phyloP scores from a whole-genome alignment of 2,113 vertebrate species.

The Salvator merianae region DNA sequence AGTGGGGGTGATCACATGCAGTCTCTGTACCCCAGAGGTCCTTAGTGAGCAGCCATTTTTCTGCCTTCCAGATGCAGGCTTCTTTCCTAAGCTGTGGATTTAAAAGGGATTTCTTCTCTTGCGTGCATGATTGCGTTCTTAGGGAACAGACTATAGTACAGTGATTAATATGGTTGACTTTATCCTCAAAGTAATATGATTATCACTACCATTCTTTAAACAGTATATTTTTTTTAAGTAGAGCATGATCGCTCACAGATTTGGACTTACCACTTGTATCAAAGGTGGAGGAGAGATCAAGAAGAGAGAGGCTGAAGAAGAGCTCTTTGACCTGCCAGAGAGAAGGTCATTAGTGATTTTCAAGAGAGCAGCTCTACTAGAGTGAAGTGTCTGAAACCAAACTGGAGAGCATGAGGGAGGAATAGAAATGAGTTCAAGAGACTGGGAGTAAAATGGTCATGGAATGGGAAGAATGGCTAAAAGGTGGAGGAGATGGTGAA shows the following conservation, averaged over 20 bases:
- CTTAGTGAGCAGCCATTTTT: no score
- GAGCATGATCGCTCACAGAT: constrained; percentile 16
- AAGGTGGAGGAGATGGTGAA: constrained; percentile 49
- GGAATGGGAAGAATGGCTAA: constrained; percentile 66
- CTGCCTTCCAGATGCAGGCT: neutral
- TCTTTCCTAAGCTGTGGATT: neutral
- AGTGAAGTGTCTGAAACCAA: constrained; percentile 70
- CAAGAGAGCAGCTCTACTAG: constrained; percentile 61
- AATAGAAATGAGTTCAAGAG: constrained; percentile 57
- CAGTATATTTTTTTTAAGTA: constrained; percentile 22
- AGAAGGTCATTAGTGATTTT: constrained; percentile 68
- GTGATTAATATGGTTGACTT: constrained; percentile 50
- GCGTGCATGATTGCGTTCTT: constrained; percentile 1
- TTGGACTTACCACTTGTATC: constrained; percentile 42
- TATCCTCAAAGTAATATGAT: neutral
- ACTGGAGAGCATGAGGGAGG: constrained; percentile 60
- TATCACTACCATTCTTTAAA: constrained; percentile 35
- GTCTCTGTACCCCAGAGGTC: no score
- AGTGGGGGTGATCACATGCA: no score
- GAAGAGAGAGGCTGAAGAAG: constrained; percentile 54
- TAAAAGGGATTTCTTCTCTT: neutral
- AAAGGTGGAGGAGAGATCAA: constrained; percentile 64
- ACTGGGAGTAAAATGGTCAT: constrained; percentile 63
- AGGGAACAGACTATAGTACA: constrained; percentile 44
- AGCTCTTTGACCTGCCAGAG: constrained; percentile 57